Percentiles rank a stretch among this genome's conserved stretches.
phyloP scores from a whole-genome alignment of 2,113 vertebrate species.

The Narcine bancroftii region DNA sequence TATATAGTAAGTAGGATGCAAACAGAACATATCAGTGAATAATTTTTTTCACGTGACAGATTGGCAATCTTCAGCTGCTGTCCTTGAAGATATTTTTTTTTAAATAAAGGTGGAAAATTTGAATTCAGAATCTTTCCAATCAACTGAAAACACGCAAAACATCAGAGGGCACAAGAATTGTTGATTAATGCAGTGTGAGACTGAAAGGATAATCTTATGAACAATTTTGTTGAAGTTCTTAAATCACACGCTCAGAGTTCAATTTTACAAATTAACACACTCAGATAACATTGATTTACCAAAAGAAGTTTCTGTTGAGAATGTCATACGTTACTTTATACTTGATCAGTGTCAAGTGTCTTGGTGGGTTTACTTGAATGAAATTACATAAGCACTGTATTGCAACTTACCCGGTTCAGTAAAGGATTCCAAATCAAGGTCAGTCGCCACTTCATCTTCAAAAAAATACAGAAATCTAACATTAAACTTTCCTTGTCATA shows the following conservation, averaged over 20 bases:
- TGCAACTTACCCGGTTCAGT: constrained; percentile 13
- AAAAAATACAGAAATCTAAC: neutral
- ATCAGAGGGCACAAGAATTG: neutral
- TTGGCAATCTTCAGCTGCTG: neutral
- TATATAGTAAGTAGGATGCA: neutral
- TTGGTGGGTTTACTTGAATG: neutral
- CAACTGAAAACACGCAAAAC: neutral
- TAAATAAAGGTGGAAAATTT: neutral
- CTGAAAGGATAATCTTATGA: neutral
- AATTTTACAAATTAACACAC: constrained; percentile 15
- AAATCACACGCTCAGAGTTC: neutral
- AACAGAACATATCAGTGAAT: neutral
- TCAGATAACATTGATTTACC: neutral
- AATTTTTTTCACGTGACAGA: neutral
- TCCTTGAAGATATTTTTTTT: neutral
- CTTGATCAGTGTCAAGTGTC: neutral
- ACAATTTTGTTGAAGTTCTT: neutral
- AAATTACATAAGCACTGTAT: neutral
- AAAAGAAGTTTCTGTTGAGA: neutral
- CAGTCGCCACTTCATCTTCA: constrained; percentile 23
- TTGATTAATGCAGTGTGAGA: neutral
- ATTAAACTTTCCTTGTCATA: neutral
- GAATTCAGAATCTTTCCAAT: neutral
- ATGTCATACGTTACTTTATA: neutral
- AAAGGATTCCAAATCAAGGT: neutral